phyloP scores from a whole-genome alignment of 2,888 invertebrate species.

The Agonopterix subpropinquella region DNA sequence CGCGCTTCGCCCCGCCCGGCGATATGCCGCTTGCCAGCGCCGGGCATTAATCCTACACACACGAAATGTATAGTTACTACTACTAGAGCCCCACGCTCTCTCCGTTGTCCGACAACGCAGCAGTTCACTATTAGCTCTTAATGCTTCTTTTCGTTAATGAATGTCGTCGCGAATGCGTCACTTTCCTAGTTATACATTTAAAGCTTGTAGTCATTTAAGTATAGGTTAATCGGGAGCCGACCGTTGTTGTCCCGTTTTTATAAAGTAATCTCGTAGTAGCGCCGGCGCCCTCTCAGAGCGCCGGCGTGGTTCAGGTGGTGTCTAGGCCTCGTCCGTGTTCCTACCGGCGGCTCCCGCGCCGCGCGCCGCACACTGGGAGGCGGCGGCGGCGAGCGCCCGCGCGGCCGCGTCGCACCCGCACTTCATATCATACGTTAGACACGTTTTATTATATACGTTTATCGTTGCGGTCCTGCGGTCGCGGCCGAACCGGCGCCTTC shows the following conservation, averaged over 20 bases:
- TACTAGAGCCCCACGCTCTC: slow-evolving; percentile 68
- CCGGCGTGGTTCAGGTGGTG: slow-evolving; percentile 14
- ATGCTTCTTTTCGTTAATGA: slow-evolving; percentile 72
- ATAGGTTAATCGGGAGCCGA: slow-evolving; percentile 63
- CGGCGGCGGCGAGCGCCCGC: slow-evolving; percentile 58
- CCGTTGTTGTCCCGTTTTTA: slow-evolving; percentile 43
- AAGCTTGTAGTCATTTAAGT: slow-evolving; percentile 72
- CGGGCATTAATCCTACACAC: slow-evolving; percentile 67
- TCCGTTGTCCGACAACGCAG: slow-evolving; percentile 75
- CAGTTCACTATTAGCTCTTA: slow-evolving; percentile 76
- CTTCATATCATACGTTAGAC: slow-evolving; percentile 75
- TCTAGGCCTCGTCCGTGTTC: slow-evolving; percentile 19
- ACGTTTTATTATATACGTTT: slow-evolving; percentile 74
- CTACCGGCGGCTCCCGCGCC: slow-evolving; percentile 45
- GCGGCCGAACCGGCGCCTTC: slow-evolving; percentile 63
- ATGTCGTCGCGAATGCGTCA: slow-evolving; percentile 58
- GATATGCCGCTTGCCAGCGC: slow-evolving; percentile 77
- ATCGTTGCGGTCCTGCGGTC: slow-evolving; percentile 62
- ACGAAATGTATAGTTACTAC: slow-evolving; percentile 75
- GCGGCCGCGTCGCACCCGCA: slow-evolving; percentile 51
- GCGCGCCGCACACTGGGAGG: slow-evolving; percentile 71
- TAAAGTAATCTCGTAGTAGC: slow-evolving; percentile 18
- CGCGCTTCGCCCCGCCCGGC: slow-evolving; percentile 75
- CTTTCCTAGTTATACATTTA: slow-evolving; percentile 72
- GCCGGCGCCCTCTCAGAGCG: slow-evolving; percentile 7